A percentile compares a stretch with the other conserved stretches of the same genome.
phyloP scores from a whole-genome alignment of 2,888 invertebrate species.

The Sipha maydis region DNA sequence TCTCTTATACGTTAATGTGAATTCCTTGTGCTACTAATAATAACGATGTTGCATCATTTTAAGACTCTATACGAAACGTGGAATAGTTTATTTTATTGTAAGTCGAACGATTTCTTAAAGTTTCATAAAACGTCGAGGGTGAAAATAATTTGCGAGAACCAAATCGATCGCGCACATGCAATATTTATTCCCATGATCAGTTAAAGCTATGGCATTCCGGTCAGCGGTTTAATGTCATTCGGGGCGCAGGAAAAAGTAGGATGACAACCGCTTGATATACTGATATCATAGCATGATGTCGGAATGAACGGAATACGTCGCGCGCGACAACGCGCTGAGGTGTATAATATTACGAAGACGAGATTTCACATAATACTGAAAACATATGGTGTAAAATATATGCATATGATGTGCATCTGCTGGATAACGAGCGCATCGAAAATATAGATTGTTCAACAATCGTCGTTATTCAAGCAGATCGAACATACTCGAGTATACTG shows the following conservation, averaged over 20 bases:
- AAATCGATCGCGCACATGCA: background rate
- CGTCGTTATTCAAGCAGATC: conserved; percentile 3
- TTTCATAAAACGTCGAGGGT: background rate
- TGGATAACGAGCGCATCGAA: background rate
- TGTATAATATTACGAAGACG: too few relatives aligned
- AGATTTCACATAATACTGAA: too few relatives aligned
- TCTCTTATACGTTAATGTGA: too few relatives aligned
- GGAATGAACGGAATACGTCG: background rate
- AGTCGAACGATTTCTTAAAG: background rate
- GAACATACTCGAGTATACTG: background rate
- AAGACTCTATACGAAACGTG: too few relatives aligned
- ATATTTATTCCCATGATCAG: background rate
- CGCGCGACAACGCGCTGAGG: background rate
- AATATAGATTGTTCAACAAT: background rate
- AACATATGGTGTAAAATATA: background rate
- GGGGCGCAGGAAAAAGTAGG: background rate
- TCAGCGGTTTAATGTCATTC: background rate
- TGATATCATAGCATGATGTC: background rate
- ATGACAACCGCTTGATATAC: background rate
- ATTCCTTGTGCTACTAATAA: too few relatives aligned
- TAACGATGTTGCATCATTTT: too few relatives aligned
- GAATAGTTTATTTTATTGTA: too few relatives aligned
- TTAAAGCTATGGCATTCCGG: background rate
- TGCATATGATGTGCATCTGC: background rate
- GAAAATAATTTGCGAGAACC: background rate